Base-by-base conservation (phyloP, 2,797 vertebrate genomes). In the Moxostoma hubbsi region DNA sequence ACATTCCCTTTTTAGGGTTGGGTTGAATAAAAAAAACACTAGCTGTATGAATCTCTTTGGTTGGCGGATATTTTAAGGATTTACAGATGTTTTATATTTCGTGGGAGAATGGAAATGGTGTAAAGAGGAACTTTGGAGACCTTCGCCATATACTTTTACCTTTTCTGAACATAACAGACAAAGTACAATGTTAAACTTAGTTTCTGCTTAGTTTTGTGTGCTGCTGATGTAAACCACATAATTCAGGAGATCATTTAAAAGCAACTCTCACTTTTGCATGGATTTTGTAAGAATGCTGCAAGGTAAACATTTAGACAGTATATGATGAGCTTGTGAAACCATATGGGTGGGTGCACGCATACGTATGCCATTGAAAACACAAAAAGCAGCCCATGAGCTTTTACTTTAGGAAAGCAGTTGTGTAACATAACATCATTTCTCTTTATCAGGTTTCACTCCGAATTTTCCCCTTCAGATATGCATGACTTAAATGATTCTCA, bases 21-120 rank as follows among this genome's bases (percentile, higher is more conserved):
- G 66, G 67, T 15, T 67, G 46, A n/a, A 71, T 63, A 5, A 36
- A 78, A 71, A 70, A 70, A n/a, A 54, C 4, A 78, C 59, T 13
- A 4, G 43, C 62, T 46, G 0, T 11, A 58, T 62, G 47, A 16
- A 47, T 62, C 24, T 45, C 55, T 69, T 45, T 61, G 6, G 7
- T 46, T 45, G 57, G 64, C 8, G 57, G 24, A 69, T 70, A 10
- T 51, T 61, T 63, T 77, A 70, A 78, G 36, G 58, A 46, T 63
- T 71, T 68, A 47, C 58, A 78, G 76, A 78, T 70, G 76, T 69
- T 77, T 24, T 69, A 66, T 13, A 18, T 53, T 75, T 53, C 53
- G 15, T 55, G 15, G 6, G 36, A 46, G 49, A 16, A 15, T 62
- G 47, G 11, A 55, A 77, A 36, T 12, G 47, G n/a, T 45, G 6